A percentile compares a stretch with the other conserved stretches of the same genome.
Conservation (phyloP, 2,797 vertebrate genomes). For the Manis pentadactyla region DNA sequence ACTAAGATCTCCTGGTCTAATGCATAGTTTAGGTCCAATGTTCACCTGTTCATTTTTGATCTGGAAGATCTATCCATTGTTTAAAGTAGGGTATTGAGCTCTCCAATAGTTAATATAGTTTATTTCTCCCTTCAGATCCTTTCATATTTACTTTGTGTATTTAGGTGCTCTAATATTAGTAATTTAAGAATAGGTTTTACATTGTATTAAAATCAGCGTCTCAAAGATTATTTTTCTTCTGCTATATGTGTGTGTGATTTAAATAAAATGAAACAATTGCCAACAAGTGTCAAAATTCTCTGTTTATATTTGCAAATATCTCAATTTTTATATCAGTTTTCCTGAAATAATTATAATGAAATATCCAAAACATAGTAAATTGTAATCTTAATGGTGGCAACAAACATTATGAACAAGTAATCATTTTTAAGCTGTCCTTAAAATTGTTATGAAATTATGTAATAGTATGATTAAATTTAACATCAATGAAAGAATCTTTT, state of each 20-base stretch:
- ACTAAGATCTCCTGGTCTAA: neutral
- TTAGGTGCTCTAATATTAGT: neutral
- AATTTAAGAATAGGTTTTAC: neutral
- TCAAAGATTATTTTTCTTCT: neutral
- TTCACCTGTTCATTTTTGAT: neutral
- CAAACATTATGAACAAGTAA: neutral
- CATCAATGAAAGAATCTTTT: neutral
- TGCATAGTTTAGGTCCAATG: neutral
- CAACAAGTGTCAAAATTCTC: neutral
- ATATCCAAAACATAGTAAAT: neutral
- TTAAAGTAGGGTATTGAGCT: neutral
- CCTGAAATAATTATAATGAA: neutral
- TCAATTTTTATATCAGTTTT: constrained; percentile 22
- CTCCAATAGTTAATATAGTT: neutral
- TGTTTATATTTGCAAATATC: constrained; percentile 3
- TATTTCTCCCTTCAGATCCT: neutral
- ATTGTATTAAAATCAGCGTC: neutral
- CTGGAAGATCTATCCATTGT: neutral
- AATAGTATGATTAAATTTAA: neutral
- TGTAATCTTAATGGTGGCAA: neutral
- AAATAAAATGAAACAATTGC: neutral
- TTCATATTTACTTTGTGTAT: neutral
- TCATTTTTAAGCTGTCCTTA: constrained; percentile 1
- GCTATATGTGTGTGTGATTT: neutral
- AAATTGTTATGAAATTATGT: neutral